Percentiles rank a stretch among this genome's conserved stretches.
These are phyloP conservation scores for Chlorops oryzae DNA, from an alignment of 1,140 invertebrate species.

Conservation along the genomic window DNA sequence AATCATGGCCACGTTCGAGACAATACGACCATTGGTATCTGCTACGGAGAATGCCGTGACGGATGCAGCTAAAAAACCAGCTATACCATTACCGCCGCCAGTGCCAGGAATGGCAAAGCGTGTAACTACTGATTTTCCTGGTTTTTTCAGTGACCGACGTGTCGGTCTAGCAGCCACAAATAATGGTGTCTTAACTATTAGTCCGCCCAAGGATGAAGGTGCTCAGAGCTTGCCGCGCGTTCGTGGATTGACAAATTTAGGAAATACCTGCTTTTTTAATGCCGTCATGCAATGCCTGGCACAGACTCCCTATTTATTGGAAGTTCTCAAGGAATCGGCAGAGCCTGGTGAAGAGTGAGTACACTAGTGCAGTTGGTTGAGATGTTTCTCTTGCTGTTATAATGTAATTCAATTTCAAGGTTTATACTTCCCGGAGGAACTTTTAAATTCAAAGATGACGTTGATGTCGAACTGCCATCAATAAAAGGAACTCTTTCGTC, in stretches of 20 bases:
- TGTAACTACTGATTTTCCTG: constrained; percentile 6
- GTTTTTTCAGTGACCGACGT: too few species aligned
- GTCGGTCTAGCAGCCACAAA: background rate
- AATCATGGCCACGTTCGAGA: constrained; percentile 21
- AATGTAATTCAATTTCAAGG: constrained; percentile 22
- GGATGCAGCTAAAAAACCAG: background rate
- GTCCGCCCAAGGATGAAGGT: too few species aligned
- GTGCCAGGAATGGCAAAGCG: constrained; percentile 38
- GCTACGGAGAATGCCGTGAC: constrained; percentile 15
- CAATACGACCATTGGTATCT: constrained; percentile 27
- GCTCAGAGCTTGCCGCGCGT: constrained; percentile 51
- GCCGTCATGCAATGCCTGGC: constrained; percentile 87
- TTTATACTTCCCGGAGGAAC: constrained; percentile 66
- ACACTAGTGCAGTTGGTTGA: too few species aligned
- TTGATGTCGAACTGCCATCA: constrained; percentile 52
- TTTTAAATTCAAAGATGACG: constrained; percentile 51
- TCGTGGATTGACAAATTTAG: constrained; percentile 75
- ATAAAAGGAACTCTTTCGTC: constrained; percentile 64
- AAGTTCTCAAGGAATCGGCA: constrained; percentile 64
- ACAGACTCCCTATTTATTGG: constrained; percentile 74
- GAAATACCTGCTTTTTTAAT: constrained; percentile 96
- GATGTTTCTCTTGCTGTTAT: background rate
- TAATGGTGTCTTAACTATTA: background rate
- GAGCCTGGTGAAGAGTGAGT: constrained; percentile 56
- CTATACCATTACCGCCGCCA: constrained; percentile 22